Evolutionary conservation across 2,113 vertebrate species (phyloP).

Genomic region (Lepus timidus): DNA sequence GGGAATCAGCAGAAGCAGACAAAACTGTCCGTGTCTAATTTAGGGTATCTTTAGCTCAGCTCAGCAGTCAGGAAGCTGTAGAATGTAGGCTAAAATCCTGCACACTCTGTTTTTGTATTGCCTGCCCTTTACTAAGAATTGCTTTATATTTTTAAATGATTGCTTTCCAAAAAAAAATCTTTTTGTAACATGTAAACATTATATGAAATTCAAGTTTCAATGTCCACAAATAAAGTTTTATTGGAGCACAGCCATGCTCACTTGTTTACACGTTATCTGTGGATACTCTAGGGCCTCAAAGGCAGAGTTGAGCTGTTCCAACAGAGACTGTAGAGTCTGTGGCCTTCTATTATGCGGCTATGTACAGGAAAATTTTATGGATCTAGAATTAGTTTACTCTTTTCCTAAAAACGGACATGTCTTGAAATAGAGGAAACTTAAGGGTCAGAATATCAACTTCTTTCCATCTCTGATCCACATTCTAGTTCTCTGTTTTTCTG

Average conservation of each 20-base stretch:
- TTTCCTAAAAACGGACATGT: neutral
- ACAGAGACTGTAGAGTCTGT: neutral
- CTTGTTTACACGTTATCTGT: neutral
- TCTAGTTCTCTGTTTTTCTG: slow-evolving; percentile 16
- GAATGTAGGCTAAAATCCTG: neutral
- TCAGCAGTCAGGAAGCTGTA: neutral
- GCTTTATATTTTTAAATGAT: neutral
- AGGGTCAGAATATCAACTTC: slow-evolving; percentile 14
- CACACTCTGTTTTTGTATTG: neutral
- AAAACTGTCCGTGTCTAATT: neutral
- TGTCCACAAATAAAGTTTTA: neutral
- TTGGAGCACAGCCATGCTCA: neutral
- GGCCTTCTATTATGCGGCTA: neutral
- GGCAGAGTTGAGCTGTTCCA: neutral
- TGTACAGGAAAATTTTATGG: neutral
- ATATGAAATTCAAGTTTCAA: neutral
- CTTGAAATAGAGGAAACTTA: neutral
- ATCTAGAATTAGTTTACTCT: neutral
- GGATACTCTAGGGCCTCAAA: neutral
- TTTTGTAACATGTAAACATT: neutral
- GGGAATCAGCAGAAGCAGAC: neutral
- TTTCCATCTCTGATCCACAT: neutral
- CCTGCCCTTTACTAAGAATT: neutral
- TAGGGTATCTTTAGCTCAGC: neutral
- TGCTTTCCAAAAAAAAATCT: neutral